Conservation (phyloP, 2,888 invertebrate genomes). For the Drosophila melanosoma region DNA sequence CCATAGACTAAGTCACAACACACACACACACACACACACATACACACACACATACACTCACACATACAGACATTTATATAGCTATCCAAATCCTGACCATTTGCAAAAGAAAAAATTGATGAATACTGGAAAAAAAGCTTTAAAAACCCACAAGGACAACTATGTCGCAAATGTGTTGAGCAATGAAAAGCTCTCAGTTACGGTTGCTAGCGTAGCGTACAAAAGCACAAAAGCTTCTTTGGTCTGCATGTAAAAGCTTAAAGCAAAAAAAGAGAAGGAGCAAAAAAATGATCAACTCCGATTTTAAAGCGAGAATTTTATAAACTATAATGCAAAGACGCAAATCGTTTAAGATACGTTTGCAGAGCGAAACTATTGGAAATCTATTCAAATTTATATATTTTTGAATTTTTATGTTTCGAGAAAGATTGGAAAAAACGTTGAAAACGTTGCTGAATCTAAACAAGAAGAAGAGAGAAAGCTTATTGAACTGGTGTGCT, state of each 20-base stretch:
- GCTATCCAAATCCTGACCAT: conserved; percentile 21
- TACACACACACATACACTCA: conserved; percentile 1
- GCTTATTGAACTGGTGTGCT: neutral
- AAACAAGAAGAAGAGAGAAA: neutral
- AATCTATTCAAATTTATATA: neutral
- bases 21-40: conserved; percentile 21
- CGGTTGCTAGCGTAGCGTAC: neutral
- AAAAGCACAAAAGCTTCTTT: neutral
- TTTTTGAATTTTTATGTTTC: neutral
- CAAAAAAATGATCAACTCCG: neutral
- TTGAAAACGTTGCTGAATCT: neutral
- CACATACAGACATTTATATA: conserved; percentile 1
- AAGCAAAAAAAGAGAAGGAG: neutral
- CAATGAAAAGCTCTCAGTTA: neutral
- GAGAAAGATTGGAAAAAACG: too few species aligned
- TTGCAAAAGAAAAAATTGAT: conserved; percentile 25
- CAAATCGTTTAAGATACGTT: neutral
- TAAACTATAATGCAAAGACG: neutral
- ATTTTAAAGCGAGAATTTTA: neutral
- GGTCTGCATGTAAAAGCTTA: neutral
- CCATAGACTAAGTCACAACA: conserved; percentile 56
- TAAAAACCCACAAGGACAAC: neutral
- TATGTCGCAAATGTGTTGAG: neutral
- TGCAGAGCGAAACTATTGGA: neutral
- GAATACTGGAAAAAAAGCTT: neutral